A percentile compares a stretch with the other conserved stretches of the same genome.
These are phyloP conservation scores for Todus mexicanus DNA, from an alignment of 2,797 vertebrate species.

Conservation along the genomic window DNA sequence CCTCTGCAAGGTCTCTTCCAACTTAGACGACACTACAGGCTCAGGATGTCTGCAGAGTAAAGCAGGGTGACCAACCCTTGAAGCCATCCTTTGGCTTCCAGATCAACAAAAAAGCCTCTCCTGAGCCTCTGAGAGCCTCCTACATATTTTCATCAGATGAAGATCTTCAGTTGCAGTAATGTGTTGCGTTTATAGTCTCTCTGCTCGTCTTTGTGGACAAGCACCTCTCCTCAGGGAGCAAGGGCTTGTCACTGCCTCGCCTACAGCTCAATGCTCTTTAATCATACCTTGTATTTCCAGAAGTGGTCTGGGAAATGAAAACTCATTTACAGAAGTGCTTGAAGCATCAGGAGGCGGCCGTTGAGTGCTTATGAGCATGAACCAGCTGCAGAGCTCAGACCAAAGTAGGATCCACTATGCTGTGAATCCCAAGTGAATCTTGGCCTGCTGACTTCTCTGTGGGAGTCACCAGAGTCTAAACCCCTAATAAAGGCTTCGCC, in stretches of 20 bases:
- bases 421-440: background rate
- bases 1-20: background rate
- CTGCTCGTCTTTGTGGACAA: background rate
- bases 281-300: background rate
- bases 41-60: background rate
- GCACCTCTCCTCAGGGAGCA: background rate
- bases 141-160: too few species aligned
- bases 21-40: too few species aligned
- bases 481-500: background rate
- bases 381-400: background rate
- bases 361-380: background rate
- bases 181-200: background rate
- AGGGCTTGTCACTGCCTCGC: background rate
- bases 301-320: background rate
- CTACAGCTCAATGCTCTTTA: background rate
- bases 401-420: background rate
- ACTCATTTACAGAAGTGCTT: background rate
- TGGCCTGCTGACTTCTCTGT: background rate
- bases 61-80: background rate
- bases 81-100: background rate
- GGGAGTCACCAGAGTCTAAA: background rate
- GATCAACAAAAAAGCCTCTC: accelerated
- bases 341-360: background rate
- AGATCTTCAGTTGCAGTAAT: background rate
- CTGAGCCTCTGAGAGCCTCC: background rate